phyloP scores from a whole-genome alignment of 1,140 invertebrate species.

The Ylistrum balloti region DNA sequence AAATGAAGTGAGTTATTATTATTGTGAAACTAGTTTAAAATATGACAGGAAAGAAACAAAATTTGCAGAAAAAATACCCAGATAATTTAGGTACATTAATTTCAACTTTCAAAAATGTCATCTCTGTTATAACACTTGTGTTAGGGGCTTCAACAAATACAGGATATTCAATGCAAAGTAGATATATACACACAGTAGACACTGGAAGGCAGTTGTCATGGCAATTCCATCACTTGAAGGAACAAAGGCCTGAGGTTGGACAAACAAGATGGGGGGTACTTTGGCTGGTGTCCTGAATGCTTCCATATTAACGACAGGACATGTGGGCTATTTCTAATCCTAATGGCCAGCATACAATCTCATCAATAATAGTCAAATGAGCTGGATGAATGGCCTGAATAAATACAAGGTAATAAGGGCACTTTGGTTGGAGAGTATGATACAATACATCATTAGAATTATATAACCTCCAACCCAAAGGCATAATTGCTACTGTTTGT shows the following conservation, averaged over 20 bases:
- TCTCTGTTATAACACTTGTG: no score
- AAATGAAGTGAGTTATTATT: no score
- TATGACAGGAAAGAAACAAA: no score
- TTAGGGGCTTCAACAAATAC: no score
- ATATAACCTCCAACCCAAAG: conserved; percentile 38
- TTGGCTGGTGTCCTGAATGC: background rate
- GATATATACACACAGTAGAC: background rate
- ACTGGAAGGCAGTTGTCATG: background rate
- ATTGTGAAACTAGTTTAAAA: no score
- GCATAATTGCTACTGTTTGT: conserved; percentile 26
- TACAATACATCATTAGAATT: conserved; percentile 36
- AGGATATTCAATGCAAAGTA: no score
- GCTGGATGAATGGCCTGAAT: conserved; percentile 32
- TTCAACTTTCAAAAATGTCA: no score
- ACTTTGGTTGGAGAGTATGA: conserved; percentile 32
- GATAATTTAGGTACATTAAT: no score
- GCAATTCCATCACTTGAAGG: conserved; percentile 19
- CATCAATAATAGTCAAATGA: background rate
- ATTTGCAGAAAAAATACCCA: no score
- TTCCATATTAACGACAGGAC: background rate
- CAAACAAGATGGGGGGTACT: conserved; percentile 7
- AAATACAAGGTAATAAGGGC: conserved; percentile 35
- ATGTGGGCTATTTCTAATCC: background rate
- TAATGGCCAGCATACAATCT: conserved; percentile 25
- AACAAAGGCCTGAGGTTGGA: background rate